phyloP scores from a whole-genome alignment of 2,113 vertebrate genomes.

The Hemiprocne comata region DNA sequence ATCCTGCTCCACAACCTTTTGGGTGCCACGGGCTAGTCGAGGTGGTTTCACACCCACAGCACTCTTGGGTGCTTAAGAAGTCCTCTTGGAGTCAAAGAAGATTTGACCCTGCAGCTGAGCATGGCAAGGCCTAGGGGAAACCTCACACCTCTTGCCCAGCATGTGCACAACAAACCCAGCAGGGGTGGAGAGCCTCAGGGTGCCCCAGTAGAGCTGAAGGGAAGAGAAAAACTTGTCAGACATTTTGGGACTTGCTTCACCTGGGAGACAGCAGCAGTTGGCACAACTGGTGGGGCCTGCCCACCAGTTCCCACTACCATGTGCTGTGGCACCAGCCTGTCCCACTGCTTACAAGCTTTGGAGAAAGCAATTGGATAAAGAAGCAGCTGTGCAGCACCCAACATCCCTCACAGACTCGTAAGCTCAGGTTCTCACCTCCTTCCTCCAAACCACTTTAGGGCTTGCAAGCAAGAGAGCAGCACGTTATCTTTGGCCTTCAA shows the following conservation, averaged over 20 bases:
- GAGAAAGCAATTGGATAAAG: background rate
- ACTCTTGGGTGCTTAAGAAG: background rate
- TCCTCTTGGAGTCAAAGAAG: background rate
- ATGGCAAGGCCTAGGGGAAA: too few relatives aligned
- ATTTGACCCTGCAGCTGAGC: too few relatives aligned
- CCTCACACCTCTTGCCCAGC: background rate
- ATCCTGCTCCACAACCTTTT: background rate
- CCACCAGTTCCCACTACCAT: too few relatives aligned
- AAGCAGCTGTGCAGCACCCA: background rate
- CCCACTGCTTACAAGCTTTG: rapidly evolving
- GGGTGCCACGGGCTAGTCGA: background rate
- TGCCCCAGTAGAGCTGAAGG: background rate
- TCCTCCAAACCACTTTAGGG: background rate
- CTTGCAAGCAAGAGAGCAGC: background rate
- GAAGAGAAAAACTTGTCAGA: too few relatives aligned
- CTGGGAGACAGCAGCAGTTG: background rate
- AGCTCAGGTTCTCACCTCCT: background rate
- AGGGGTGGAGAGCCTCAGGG: background rate
- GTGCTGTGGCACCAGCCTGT: background rate
- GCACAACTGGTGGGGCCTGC: too few relatives aligned
- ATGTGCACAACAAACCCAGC: rapidly evolving
- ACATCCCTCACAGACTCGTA: background rate
- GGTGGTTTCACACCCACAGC: background rate
- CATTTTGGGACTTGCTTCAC: background rate
- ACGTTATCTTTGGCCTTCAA: background rate